These are phyloP conservation scores for Zhuqinia jingwanae DNA, from an alignment of 2,888 invertebrate species.

Conservation along the genomic window DNA sequence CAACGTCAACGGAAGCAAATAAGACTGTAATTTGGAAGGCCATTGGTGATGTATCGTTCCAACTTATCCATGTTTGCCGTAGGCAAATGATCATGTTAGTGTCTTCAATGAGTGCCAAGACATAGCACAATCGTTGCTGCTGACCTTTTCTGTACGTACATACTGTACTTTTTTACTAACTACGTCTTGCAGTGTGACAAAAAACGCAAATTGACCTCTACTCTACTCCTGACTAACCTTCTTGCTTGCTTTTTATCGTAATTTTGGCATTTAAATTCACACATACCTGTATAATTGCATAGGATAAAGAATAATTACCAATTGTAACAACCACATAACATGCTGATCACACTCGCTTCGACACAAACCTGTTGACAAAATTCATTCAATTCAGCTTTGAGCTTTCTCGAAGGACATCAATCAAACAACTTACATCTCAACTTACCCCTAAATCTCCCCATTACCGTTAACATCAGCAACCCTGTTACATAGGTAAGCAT, in stretches of 20 bases:
- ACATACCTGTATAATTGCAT: no score
- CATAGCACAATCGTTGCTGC: constrained; percentile 54
- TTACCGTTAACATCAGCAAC: constrained; percentile 65
- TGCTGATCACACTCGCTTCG: constrained; percentile 62
- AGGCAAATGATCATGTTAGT: constrained; percentile 60
- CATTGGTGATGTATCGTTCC: constrained; percentile 60
- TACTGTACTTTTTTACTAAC: constrained; percentile 45
- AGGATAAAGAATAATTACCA: constrained; percentile 50
- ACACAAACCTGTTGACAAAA: constrained; percentile 58
- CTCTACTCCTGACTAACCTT: no score
- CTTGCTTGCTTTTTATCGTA: neutral
- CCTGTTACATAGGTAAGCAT: constrained; percentile 61
- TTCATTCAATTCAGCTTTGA: no score
- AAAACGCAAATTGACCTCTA: neutral
- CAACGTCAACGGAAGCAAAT: constrained; percentile 66
- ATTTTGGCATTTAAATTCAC: neutral
- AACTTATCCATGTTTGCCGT: constrained; percentile 57
- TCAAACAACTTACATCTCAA: constrained; percentile 20
- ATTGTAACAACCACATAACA: constrained; percentile 63
- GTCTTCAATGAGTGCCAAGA: constrained; percentile 70
- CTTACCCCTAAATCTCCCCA: constrained; percentile 66
- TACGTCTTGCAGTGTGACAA: constrained; percentile 35
- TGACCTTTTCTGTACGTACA: constrained; percentile 55
- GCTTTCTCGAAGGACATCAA: neutral
- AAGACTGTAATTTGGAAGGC: constrained; percentile 44